Percentiles rank a stretch among this genome's conserved stretches.
Evolutionary conservation across 2,888 invertebrate genomes (phyloP).

Genomic region (Escarpia spicata): DNA sequence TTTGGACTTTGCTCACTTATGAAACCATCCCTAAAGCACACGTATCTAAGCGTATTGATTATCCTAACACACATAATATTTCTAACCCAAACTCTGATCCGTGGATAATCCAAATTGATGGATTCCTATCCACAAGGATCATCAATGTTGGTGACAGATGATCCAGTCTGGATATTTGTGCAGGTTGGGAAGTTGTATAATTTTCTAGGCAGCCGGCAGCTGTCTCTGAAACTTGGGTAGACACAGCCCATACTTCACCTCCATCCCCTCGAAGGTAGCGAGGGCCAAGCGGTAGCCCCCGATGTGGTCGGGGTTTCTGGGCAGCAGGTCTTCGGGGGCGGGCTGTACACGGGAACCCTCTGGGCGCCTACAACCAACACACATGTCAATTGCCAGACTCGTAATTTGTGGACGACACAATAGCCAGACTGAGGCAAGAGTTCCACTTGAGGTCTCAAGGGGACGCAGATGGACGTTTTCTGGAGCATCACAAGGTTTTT

Average conservation of each 20-base stretch:
- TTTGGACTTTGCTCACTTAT: too few relatives aligned
- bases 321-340: constrained; percentile 60
- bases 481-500: too few relatives aligned
- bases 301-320: constrained; percentile 90
- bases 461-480: too few relatives aligned
- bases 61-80: neutral
- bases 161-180: neutral
- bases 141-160: neutral
- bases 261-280: constrained; percentile 94
- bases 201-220: neutral
- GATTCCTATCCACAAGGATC: neutral
- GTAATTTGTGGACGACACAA: too few relatives aligned
- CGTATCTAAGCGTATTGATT: neutral
- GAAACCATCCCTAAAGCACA: neutral
- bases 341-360: constrained; percentile 85
- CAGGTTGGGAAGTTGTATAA: neutral
- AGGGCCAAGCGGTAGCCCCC: constrained; percentile 95
- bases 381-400: too few relatives aligned
- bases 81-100: neutral
- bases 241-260: constrained; percentile 96
- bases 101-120: neutral
- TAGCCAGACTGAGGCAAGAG: too few relatives aligned
- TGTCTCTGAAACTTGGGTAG: constrained; percentile 73
- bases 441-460: too few relatives aligned
- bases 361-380: constrained; percentile 75